Evolutionary conservation across 2,888 invertebrate genomes (phyloP).

Genomic region (Eupithecia abbreviata): DNA sequence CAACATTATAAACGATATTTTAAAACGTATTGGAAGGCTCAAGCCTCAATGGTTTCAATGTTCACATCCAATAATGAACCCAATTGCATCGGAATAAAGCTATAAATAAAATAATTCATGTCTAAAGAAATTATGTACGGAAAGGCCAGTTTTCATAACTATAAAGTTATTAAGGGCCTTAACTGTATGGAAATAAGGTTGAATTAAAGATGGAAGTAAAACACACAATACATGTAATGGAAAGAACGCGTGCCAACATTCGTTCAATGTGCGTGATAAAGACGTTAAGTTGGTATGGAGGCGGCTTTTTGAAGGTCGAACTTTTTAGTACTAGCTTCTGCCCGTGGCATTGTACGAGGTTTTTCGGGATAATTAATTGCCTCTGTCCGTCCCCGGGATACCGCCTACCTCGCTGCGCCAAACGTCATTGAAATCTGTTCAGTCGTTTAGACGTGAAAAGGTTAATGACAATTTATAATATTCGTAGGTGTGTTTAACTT

Average conservation of each 20-base stretch:
- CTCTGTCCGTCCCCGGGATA: no score
- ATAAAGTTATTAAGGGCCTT: conserved; percentile 38
- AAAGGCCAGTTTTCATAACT: conserved; percentile 39
- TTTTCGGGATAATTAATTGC: no score
- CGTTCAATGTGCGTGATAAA: conserved; percentile 53
- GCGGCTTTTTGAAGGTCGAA: conserved; percentile 36
- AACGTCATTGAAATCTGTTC: no score
- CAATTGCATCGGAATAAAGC: background rate
- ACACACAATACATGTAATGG: conserved; percentile 39
- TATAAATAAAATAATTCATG: background rate
- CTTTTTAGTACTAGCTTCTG: background rate
- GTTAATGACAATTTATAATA: no score
- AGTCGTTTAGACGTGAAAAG: no score
- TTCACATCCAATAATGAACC: background rate
- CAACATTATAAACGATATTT: conserved; percentile 50
- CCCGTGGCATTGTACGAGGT: no score
- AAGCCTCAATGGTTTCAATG: background rate
- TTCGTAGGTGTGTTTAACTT: no score
- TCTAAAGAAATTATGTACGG: background rate
- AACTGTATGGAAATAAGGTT: conserved; percentile 16
- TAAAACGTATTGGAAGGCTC: conserved; percentile 41
- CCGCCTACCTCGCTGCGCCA: no score
- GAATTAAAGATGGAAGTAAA: conserved; percentile 19
- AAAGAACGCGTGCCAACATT: conserved; percentile 52
- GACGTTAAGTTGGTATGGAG: conserved; percentile 48